These are phyloP conservation scores for Nudaria mundana DNA, from an alignment of 2,888 invertebrate species.

Conservation along the genomic window DNA sequence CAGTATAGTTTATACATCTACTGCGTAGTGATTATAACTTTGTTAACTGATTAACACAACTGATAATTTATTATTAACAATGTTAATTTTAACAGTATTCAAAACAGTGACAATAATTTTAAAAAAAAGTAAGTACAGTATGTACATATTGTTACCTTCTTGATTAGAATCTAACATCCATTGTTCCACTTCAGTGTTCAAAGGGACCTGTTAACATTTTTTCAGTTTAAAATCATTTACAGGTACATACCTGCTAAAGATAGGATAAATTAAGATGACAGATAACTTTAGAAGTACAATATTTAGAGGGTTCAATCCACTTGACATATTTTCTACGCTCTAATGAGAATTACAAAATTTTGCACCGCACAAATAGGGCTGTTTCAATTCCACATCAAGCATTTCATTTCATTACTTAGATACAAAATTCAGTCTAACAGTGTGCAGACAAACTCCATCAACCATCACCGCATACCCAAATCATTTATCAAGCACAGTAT, in stretches of 20 bases:
- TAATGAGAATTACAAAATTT: slow-evolving; percentile 76
- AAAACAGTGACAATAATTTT: too few relatives aligned
- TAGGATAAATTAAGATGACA: slow-evolving; percentile 19
- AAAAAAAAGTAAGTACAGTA: slow-evolving; percentile 21
- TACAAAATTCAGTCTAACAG: too few relatives aligned
- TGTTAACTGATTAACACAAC: too few relatives aligned
- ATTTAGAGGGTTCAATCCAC: slow-evolving; percentile 51
- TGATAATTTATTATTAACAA: too few relatives aligned
- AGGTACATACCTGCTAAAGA: slow-evolving; percentile 9
- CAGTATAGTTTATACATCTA: too few relatives aligned
- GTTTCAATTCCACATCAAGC: slow-evolving; percentile 29
- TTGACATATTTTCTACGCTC: slow-evolving; percentile 79
- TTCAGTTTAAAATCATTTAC: slow-evolving; percentile 11
- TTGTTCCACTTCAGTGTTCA: slow-evolving; percentile 35
- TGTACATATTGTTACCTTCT: slow-evolving; percentile 45
- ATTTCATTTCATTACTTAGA: too few relatives aligned
- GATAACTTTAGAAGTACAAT: slow-evolving; percentile 37
- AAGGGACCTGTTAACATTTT: slow-evolving; percentile 33
- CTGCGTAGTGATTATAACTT: too few relatives aligned
- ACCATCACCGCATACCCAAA: slow-evolving; percentile 38
- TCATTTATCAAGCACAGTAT: slow-evolving; percentile 47
- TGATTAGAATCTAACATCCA: slow-evolving; percentile 42
- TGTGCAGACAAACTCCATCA: slow-evolving; percentile 56
- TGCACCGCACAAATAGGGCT: slow-evolving; percentile 26
- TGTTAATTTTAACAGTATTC: too few relatives aligned